Evolutionary conservation across 1,140 invertebrate species (phyloP).

Genomic region (Cyclina sinensis): DNA sequence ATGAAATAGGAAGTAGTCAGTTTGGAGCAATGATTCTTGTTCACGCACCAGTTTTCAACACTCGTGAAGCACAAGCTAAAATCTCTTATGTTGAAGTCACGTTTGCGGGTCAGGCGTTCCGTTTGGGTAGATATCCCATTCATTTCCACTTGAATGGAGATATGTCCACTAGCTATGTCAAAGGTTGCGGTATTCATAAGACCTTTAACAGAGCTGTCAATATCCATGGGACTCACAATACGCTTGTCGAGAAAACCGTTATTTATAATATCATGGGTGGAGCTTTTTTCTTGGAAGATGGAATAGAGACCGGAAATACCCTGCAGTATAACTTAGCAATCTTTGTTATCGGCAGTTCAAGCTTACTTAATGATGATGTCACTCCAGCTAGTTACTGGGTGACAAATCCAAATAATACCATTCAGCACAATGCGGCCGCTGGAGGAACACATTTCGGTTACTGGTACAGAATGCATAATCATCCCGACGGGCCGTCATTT

Average conservation of each 20-base stretch:
- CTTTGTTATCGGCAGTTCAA: constrained; percentile 81
- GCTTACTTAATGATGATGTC: constrained; percentile 84
- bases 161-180: constrained; percentile 77
- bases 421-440: constrained; percentile 82
- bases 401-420: constrained; percentile 83
- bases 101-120: constrained; percentile 80
- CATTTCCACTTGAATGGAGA: constrained; percentile 80
- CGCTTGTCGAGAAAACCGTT: constrained; percentile 74
- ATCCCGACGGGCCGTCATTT: constrained; percentile 83
- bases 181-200: constrained; percentile 76
- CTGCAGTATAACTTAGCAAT: constrained; percentile 84
- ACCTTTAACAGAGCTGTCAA: constrained; percentile 82
- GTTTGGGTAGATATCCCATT: constrained; percentile 80
- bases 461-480: constrained; percentile 83
- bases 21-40: constrained; percentile 79
- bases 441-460: constrained; percentile 85
- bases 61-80: constrained; percentile 40
- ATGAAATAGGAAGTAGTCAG: constrained; percentile 78
- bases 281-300: constrained; percentile 85
- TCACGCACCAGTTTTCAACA: constrained; percentile 64
- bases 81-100: constrained; percentile 71
- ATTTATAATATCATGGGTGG: constrained; percentile 83
- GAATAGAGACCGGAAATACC: constrained; percentile 83
- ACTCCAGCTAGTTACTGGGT: constrained; percentile 84
- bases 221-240: constrained; percentile 77